phyloP scores from a whole-genome alignment of 2,113 vertebrate genomes.

The Amphilophus citrinellus region DNA sequence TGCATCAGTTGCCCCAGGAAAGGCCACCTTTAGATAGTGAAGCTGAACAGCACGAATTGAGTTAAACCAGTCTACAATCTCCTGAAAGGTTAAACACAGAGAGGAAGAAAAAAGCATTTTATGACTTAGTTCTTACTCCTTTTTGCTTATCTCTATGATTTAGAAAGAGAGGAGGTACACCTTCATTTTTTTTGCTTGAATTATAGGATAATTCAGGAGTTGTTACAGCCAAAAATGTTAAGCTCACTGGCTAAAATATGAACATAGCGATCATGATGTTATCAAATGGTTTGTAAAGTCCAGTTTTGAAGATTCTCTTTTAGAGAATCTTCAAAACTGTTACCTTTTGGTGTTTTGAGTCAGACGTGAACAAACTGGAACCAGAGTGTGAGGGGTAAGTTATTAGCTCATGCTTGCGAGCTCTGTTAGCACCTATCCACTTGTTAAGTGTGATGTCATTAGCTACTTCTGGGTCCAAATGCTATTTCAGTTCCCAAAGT shows the following conservation, averaged over 20 bases:
- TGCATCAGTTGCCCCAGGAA: slow-evolving; percentile 88
- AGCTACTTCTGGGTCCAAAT: not conserved
- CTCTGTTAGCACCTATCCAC: not conserved
- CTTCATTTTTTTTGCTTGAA: not conserved
- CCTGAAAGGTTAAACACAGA: slow-evolving; percentile 74
- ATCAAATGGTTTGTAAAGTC: not conserved
- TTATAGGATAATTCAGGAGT: not conserved
- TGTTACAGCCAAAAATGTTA: not conserved
- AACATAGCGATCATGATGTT: not conserved
- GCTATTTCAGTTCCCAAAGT: too few species aligned
- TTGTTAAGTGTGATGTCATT: not conserved
- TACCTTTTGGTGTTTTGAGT: not conserved
- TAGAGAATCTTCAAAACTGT: too few species aligned
- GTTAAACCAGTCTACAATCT: slow-evolving; percentile 97
- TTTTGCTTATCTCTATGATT: not conserved
- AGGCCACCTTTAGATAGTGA: slow-evolving; percentile 96
- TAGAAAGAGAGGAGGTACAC: not conserved
- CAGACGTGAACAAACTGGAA: not conserved
- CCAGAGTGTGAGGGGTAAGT: not conserved
- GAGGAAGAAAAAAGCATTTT: not conserved
- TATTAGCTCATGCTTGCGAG: not conserved
- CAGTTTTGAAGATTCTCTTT: not conserved
- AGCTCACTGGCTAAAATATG: not conserved
- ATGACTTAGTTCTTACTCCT: not conserved
- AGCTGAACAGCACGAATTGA: slow-evolving; percentile 93